Conservation (phyloP, 2,797 vertebrate genomes). For the Syngnathus acus region DNA sequence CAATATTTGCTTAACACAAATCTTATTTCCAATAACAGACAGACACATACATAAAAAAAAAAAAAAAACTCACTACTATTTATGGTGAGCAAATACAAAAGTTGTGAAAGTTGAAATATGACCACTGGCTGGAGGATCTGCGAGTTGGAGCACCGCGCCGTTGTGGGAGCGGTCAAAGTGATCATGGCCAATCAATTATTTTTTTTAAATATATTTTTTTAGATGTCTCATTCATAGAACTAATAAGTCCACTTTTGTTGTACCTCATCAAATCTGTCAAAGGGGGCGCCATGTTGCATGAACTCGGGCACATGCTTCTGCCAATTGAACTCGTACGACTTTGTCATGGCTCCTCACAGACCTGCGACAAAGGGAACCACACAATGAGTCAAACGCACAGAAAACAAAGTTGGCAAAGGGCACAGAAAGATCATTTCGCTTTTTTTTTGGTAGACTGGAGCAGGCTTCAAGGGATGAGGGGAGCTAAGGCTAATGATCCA, state of each 20-base stretch:
- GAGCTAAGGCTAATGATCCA: too few relatives aligned
- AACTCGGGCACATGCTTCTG: slow-evolving; percentile 90
- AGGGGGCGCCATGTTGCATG: slow-evolving; percentile 89
- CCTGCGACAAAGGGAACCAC: slow-evolving; percentile 59
- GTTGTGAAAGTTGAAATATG: too few relatives aligned
- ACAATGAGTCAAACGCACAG: slow-evolving; percentile 23
- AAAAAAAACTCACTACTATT: too few relatives aligned
- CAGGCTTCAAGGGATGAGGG: too few relatives aligned
- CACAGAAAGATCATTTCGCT: background rate
- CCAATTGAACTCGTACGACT: slow-evolving; percentile 98
- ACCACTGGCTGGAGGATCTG: too few relatives aligned
- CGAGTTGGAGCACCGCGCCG: too few relatives aligned
- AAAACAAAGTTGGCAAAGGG: background rate
- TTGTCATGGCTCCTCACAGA: slow-evolving; percentile 86
- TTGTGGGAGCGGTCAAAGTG: too few relatives aligned
- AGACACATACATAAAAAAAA: too few relatives aligned
- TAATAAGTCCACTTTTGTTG: slow-evolving; percentile 20
- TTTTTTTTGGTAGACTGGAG: background rate
- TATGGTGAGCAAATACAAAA: too few relatives aligned
- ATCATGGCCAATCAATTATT: too few relatives aligned
- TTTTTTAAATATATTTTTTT: background rate
- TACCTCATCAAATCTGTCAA: slow-evolving; percentile 98
- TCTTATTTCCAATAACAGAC: background rate
- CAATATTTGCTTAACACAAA: background rate
- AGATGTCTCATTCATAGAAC: background rate